These are phyloP conservation scores for Phalacrocorax carbo DNA, from an alignment of 2,113 vertebrate species.

Conservation along the genomic window DNA sequence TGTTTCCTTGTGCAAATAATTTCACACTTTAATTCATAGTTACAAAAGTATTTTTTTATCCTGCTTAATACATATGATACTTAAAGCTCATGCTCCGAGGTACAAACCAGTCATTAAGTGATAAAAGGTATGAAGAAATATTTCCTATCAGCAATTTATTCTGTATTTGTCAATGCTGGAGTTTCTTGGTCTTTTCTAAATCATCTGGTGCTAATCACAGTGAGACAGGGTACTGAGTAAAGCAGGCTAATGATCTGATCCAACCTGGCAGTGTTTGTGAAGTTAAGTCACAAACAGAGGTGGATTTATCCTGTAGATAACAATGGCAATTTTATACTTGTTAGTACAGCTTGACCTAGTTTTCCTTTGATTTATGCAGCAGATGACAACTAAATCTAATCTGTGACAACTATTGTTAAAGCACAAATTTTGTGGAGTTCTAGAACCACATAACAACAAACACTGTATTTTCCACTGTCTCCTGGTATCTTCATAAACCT, in stretches of 20 bases:
- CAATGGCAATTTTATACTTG: neutral
- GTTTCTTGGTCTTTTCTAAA: neutral
- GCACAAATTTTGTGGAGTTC: neutral
- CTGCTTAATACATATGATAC: neutral
- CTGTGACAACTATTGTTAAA: neutral
- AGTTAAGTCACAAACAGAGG: neutral
- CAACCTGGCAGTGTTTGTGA: neutral
- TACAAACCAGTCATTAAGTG: neutral
- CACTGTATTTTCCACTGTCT: neutral
- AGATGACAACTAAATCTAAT: constrained; percentile 22
- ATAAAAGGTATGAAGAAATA: neutral
- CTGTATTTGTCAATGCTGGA: neutral
- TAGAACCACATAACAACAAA: neutral
- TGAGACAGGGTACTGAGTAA: neutral
- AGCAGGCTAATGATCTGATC: neutral
- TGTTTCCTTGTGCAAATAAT: neutral
- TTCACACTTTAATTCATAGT: neutral
- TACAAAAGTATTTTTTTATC: neutral
- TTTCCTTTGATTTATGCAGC: constrained; percentile 14
- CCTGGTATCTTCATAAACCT: neutral
- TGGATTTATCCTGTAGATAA: neutral
- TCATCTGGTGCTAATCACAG: neutral
- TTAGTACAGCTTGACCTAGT: constrained; percentile 38
- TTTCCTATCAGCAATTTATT: neutral
- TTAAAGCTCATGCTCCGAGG: neutral